Conservation (phyloP, 2,888 invertebrate species). For the Volucella bombylans region DNA sequence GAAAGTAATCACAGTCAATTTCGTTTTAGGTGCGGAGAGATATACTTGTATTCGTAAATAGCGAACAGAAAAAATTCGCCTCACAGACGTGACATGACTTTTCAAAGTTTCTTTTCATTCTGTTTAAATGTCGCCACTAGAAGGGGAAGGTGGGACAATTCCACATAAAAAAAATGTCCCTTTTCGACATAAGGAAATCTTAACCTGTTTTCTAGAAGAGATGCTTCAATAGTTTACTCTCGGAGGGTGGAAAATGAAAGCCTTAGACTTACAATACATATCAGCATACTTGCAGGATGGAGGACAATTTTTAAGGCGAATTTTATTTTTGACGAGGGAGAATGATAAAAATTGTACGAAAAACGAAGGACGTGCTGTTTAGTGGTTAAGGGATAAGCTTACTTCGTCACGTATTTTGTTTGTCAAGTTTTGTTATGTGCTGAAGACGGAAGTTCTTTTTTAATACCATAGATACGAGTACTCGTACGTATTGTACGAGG, state of each 20-base stretch:
- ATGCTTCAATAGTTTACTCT: slow-evolving; percentile 26
- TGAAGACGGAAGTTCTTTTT: slow-evolving; percentile 38
- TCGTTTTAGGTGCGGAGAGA: slow-evolving; percentile 50
- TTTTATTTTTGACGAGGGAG: neutral
- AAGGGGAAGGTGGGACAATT: neutral
- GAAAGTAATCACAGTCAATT: slow-evolving; percentile 67
- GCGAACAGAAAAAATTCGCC: slow-evolving; percentile 43
- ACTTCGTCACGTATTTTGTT: slow-evolving; percentile 59
- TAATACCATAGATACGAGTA: slow-evolving; percentile 5
- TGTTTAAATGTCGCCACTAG: slow-evolving; percentile 38
- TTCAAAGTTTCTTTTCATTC: slow-evolving; percentile 22
- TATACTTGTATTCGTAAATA: slow-evolving; percentile 17
- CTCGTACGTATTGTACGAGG: neutral
- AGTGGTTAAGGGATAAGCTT: slow-evolving; percentile 54
- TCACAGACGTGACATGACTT: slow-evolving; percentile 64
- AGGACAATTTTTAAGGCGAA: slow-evolving; percentile 8
- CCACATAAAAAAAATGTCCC: neutral
- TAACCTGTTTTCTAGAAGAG: slow-evolving; percentile 2
- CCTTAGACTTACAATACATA: too few relatives aligned
- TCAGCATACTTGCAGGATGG: neutral
- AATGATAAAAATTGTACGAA: slow-evolving; percentile 40
- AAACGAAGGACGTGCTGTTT: slow-evolving; percentile 52
- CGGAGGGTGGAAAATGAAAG: neutral
- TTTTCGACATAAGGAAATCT: slow-evolving; percentile 10
- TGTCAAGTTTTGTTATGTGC: slow-evolving; percentile 59